These are phyloP conservation scores for Tenualosa thibaudeaui DNA, from an alignment of 2,797 vertebrate species.

Conservation along the genomic window DNA sequence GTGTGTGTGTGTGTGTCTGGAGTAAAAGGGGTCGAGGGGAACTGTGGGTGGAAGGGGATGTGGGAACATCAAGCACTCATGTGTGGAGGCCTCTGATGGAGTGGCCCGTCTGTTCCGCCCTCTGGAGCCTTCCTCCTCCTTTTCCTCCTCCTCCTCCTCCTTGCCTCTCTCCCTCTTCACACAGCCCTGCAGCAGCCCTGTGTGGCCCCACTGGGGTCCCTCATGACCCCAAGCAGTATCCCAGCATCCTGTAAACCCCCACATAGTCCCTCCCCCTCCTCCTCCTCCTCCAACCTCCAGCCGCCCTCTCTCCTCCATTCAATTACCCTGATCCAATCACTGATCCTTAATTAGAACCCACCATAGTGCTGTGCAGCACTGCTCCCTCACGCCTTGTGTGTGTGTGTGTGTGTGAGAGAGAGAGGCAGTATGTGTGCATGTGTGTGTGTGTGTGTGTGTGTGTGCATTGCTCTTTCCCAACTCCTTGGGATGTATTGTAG, in stretches of 20 bases:
- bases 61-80: conserved; percentile 1
- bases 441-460: conserved; percentile 60
- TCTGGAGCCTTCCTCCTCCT: not conserved
- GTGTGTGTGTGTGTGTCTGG: not conserved
- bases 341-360: conserved; percentile 81
- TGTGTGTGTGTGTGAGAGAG: conserved; percentile 16
- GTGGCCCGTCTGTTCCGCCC: conserved; percentile 16
- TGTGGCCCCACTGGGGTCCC: not conserved
- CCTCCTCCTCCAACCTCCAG: not conserved
- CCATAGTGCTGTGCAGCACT: conserved; percentile 72
- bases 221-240: not conserved
- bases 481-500: conserved; percentile 62
- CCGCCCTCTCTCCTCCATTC: conserved; percentile 39
- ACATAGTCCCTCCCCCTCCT: not conserved
- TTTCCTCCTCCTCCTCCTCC: conserved; percentile 22
- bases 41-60: not conserved
- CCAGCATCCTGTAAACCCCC: not conserved
- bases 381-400: conserved; percentile 71
- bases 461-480: conserved; percentile 67
- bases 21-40: not conserved
- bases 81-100: conserved; percentile 19
- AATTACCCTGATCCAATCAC: conserved; percentile 73
- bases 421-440: not conserved
- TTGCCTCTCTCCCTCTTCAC: conserved; percentile 28
- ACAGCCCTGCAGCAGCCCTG: conserved; percentile 23